A percentile compares a stretch with the other conserved stretches of the same genome.
Evolutionary conservation across 2,113 vertebrate species (phyloP).

Genomic region (Paradoxurus hermaphroditus): DNA sequence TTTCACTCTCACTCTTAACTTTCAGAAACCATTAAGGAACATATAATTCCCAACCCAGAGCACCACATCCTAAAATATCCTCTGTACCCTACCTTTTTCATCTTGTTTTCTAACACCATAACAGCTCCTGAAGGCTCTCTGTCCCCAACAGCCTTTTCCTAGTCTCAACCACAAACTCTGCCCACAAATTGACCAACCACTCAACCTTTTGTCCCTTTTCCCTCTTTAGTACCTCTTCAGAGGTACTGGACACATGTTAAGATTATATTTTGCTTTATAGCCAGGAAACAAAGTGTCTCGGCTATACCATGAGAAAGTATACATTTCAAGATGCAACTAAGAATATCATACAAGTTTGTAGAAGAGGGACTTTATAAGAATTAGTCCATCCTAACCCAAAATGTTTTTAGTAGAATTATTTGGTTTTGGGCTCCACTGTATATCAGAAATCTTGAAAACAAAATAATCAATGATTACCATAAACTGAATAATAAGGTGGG

Average conservation of each 20-base stretch:
- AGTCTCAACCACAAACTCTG: not conserved
- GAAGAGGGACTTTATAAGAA: not conserved
- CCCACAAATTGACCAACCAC: not conserved
- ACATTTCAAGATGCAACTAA: slow-evolving; percentile 33
- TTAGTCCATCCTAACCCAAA: not conserved
- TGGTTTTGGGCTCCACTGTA: not conserved
- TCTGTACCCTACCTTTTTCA: not conserved
- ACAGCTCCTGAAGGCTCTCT: not conserved
- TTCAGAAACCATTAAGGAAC: slow-evolving; percentile 29
- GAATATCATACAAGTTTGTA: not conserved
- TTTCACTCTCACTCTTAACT: slow-evolving; percentile 38
- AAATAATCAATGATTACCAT: not conserved
- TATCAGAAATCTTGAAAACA: slow-evolving; percentile 25
- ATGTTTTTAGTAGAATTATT: not conserved
- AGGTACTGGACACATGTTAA: not conserved
- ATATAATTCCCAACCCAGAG: not conserved
- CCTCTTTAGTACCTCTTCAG: not conserved
- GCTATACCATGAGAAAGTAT: slow-evolving; percentile 8
- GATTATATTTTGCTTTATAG: slow-evolving; percentile 22
- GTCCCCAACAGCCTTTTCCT: not conserved
- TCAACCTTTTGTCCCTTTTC: not conserved
- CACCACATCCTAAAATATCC: not conserved
- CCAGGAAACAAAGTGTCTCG: not conserved
- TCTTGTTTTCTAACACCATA: not conserved
- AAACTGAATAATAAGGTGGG: not conserved